Evolutionary conservation across 2,113 vertebrate genomes (phyloP).

Genomic region (mouse (Mus musculus)): GRCm39 chr8:111914501-111915000

Average conservation of each 20-base stretch:
- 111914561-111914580: conserved; percentile 79
- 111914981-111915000: neutral
- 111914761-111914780: neutral
- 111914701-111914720: conserved; percentile 34
- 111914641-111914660: neutral
- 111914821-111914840: neutral
- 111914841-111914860: neutral
- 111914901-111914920: conserved; percentile 42
- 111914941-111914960: conserved; percentile 16
- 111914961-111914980: neutral
- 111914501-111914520: conserved; percentile 98
- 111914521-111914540: conserved; percentile 99
- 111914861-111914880: neutral
- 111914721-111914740: neutral
- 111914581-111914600: neutral
- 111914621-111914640: neutral
- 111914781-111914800: conserved; percentile 44
- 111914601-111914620: neutral
- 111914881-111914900: neutral
- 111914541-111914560: conserved; percentile 95
- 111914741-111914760: neutral
- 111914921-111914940: neutral
- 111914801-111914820: conserved; percentile 9
- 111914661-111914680: neutral
- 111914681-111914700: conserved; percentile 37